A percentile compares a stretch with the other conserved stretches of the same genome.
Conservation (phyloP, 1,140 invertebrate species). For the Calosoma granatense region DNA sequence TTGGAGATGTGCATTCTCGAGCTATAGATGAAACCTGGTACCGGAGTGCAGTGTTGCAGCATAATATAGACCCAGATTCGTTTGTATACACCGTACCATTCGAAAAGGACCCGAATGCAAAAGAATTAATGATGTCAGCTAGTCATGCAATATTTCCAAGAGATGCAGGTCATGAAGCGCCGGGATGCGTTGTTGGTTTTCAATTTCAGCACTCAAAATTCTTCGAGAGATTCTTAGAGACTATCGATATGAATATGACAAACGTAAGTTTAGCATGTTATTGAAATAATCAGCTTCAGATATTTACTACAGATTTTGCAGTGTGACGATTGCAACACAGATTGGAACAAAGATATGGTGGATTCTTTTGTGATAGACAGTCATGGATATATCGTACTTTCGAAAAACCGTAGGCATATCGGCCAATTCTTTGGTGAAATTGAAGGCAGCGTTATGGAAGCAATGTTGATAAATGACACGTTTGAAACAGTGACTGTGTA, state of each 20-base stretch:
- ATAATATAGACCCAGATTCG: slow-evolving; percentile 59
- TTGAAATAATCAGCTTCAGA: not conserved
- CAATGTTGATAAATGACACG: slow-evolving; percentile 61
- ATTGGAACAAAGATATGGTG: slow-evolving; percentile 45
- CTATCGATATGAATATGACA: slow-evolving; percentile 38
- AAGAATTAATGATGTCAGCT: slow-evolving; percentile 57
- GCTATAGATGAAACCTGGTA: slow-evolving; percentile 91
- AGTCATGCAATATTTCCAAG: slow-evolving; percentile 78
- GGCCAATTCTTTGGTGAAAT: slow-evolving; percentile 79
- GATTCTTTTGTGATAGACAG: slow-evolving; percentile 82
- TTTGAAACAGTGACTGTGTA: slow-evolving; percentile 68
- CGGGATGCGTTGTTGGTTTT: slow-evolving; percentile 79
- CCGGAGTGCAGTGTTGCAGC: slow-evolving; percentile 77
- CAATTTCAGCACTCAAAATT: slow-evolving; percentile 63
- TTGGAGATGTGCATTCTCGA: slow-evolving; percentile 64
- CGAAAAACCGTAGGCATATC: slow-evolving; percentile 54
- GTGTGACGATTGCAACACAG: slow-evolving; percentile 40
- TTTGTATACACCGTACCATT: slow-evolving; percentile 73
- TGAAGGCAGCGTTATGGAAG: slow-evolving; percentile 67
- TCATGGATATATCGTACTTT: slow-evolving; percentile 79
- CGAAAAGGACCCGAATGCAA: slow-evolving; percentile 44
- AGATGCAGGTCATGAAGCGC: slow-evolving; percentile 64
- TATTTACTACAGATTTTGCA: slow-evolving; percentile 20
- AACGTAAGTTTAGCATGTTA: not conserved
- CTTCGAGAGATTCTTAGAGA: slow-evolving; percentile 53